Percentiles rank a stretch among this genome's conserved stretches.
Conservation (phyloP, 53 echinoderm and acorn worm genomes). For the Patiria pectinifera region DNA sequence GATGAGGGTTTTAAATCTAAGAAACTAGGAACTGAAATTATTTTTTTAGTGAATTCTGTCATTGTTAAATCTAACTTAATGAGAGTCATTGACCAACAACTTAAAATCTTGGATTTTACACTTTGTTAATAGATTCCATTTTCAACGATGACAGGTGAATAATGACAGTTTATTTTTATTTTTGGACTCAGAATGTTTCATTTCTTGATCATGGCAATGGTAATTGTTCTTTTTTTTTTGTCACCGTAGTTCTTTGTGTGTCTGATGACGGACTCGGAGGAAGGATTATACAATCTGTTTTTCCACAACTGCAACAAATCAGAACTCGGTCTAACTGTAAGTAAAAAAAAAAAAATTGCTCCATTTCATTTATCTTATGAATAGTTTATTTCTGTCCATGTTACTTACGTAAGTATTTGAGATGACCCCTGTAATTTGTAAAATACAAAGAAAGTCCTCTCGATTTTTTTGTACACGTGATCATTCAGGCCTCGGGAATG, state of each 20-base stretch:
- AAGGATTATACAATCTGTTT: conserved; percentile 75
- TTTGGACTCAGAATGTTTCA: neutral
- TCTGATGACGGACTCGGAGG: conserved; percentile 44
- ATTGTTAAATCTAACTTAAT: neutral
- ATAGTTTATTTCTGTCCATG: no score
- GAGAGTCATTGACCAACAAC: neutral
- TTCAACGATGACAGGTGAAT: neutral
- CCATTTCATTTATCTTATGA: no score
- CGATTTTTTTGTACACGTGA: no score
- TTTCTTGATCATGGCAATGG: neutral
- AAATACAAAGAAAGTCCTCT: no score
- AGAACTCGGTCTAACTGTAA: conserved; percentile 60
- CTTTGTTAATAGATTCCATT: neutral
- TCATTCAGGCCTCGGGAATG: no score
- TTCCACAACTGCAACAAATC: conserved; percentile 71
- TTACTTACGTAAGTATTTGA: no score
- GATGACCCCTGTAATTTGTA: no score
- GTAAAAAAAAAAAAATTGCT: neutral
- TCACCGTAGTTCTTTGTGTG: conserved; percentile 62
- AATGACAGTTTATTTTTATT: neutral
- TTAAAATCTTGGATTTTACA: neutral
- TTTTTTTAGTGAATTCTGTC: no score
- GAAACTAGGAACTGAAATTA: no score
- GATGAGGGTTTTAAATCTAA: no score
- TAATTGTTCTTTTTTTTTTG: neutral